Percentiles rank a stretch among this genome's conserved stretches.
phyloP scores from a whole-genome alignment of 1,140 invertebrate genomes.

The Amphibalanus amphitrite region DNA sequence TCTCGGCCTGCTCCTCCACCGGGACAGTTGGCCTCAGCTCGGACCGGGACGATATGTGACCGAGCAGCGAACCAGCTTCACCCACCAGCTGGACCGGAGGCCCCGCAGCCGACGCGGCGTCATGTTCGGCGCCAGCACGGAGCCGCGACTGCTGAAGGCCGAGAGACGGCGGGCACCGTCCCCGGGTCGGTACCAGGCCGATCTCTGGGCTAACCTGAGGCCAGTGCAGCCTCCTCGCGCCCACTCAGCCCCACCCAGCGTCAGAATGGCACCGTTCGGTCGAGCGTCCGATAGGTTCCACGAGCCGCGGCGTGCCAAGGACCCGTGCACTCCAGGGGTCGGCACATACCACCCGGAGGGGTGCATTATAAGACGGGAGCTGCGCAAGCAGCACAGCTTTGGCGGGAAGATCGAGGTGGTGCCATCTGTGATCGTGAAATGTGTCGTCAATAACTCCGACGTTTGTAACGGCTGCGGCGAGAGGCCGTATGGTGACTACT shows the following conservation, averaged over 20 bases:
- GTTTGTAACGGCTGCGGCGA: neutral
- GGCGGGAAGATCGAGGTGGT: neutral
- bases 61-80: neutral
- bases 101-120: neutral
- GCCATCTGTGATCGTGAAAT: neutral
- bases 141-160: neutral
- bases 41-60: neutral
- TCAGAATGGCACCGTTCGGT: neutral
- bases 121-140: conserved; percentile 1
- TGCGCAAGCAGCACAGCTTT: neutral
- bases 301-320: neutral
- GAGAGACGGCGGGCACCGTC: neutral
- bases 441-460: neutral
- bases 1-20: neutral
- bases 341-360: neutral
- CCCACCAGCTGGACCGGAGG: neutral
- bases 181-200: neutral
- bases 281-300: neutral
- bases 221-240: neutral
- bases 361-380: neutral
- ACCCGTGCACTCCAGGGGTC: neutral
- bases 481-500: neutral
- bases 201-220: neutral
- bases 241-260: too few species aligned
- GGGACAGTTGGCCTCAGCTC: neutral